Evolutionary conservation across 2,888 invertebrate genomes (phyloP).

Genomic region (Idaea aversata): DNA sequence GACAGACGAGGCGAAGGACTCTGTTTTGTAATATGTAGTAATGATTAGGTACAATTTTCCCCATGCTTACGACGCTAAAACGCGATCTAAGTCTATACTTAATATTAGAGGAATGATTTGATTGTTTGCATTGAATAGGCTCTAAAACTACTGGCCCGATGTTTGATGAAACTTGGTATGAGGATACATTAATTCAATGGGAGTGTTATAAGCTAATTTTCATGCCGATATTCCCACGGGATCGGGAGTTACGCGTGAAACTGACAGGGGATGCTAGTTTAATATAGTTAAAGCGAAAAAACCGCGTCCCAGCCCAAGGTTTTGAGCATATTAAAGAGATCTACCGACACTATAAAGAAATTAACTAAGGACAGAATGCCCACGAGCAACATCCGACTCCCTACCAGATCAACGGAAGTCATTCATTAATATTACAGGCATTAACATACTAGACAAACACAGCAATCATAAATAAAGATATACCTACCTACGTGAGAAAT

Average conservation of each 20-base stretch:
- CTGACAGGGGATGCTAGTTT: too few relatives aligned
- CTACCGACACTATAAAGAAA: neutral
- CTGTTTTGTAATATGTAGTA: neutral
- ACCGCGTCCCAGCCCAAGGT: neutral
- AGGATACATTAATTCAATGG: too few relatives aligned
- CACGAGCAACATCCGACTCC: neutral
- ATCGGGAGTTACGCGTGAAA: too few relatives aligned
- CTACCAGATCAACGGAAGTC: neutral
- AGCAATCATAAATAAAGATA: neutral
- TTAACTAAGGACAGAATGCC: neutral
- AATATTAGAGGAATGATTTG: too few relatives aligned
- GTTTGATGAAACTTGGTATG: too few relatives aligned
- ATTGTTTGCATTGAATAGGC: too few relatives aligned
- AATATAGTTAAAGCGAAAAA: neutral
- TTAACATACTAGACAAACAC: neutral
- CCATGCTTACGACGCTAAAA: neutral
- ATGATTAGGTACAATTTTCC: neutral
- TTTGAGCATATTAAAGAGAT: neutral
- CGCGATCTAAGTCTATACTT: neutral
- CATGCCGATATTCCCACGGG: too few relatives aligned
- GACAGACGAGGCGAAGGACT: neutral
- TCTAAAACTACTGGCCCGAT: too few relatives aligned
- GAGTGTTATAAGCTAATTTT: too few relatives aligned
- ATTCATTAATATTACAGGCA: neutral
- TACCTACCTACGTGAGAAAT: neutral